A percentile compares a stretch with the other conserved stretches of the same genome.
phyloP scores from a whole-genome alignment of 2,888 invertebrate species.

The Xylota segnis region DNA sequence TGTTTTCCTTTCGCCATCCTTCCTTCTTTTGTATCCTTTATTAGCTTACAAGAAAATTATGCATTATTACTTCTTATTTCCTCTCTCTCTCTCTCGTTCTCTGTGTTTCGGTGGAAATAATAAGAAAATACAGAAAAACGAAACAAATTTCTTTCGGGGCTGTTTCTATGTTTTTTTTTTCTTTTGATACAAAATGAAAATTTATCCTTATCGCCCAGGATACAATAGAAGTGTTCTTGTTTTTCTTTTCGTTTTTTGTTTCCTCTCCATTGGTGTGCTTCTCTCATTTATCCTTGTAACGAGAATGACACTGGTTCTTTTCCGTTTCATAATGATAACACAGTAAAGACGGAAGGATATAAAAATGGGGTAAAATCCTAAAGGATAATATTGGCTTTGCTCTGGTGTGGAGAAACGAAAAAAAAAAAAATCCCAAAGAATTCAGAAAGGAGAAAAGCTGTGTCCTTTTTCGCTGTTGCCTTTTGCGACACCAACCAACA shows the following conservation, averaged over 20 bases:
- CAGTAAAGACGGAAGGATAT: slow-evolving; percentile 49
- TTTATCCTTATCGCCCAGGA: slow-evolving; percentile 59
- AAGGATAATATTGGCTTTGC: slow-evolving; percentile 57
- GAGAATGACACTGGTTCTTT: slow-evolving; percentile 58
- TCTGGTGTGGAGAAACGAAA: slow-evolving; percentile 5
- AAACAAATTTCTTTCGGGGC: slow-evolving; percentile 26
- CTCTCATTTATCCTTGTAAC: slow-evolving; percentile 54
- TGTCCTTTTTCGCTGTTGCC: slow-evolving; percentile 1
- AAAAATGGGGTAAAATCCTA: slow-evolving; percentile 6
- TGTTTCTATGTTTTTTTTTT: slow-evolving; percentile 15
- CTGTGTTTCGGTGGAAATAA: slow-evolving; percentile 16
- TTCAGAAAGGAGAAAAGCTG: slow-evolving; percentile 8
- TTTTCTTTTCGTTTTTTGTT: background rate
- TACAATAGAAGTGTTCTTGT: slow-evolving; percentile 31
- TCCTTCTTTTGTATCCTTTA: slow-evolving; percentile 51
- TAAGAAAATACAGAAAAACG: slow-evolving; percentile 20
- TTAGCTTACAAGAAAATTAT: slow-evolving; percentile 67
- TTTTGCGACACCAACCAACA: background rate
- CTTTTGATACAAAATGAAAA: slow-evolving; percentile 58
- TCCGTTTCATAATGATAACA: slow-evolving; percentile 66
- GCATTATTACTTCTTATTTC: slow-evolving; percentile 61
- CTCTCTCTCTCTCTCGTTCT: slow-evolving; percentile 23
- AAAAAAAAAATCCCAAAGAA: background rate
- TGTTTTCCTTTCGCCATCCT: slow-evolving; percentile 7
- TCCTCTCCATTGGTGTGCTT: slow-evolving; percentile 28